Evolutionary conservation across 2,888 invertebrate genomes (phyloP).

Genomic region (Rutpela maculata): DNA sequence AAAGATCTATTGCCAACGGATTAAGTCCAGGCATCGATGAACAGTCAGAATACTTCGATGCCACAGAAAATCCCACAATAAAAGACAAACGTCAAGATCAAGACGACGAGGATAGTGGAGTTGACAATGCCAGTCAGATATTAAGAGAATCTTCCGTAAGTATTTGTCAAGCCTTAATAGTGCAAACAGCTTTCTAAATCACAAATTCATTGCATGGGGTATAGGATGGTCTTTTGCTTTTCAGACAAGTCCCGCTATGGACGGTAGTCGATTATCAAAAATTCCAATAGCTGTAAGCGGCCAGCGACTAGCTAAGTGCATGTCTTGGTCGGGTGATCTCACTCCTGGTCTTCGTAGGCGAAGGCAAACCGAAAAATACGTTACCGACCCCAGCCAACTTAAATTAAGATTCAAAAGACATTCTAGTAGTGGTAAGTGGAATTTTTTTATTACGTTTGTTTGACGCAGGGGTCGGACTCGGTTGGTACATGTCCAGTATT

Average conservation of each 20-base stretch:
- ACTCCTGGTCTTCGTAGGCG: slow-evolving; percentile 86
- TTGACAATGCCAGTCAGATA: slow-evolving; percentile 73
- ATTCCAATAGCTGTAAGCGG: slow-evolving; percentile 80
- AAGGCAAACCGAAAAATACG: slow-evolving; percentile 88
- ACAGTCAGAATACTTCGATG: slow-evolving; percentile 87
- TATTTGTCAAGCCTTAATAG: slow-evolving; percentile 29
- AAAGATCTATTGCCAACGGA: slow-evolving; percentile 72
- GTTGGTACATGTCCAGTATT: neutral
- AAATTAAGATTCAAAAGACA: slow-evolving; percentile 87
- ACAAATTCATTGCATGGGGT: neutral
- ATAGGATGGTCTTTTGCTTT: slow-evolving; percentile 42
- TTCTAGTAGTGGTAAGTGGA: slow-evolving; percentile 66
- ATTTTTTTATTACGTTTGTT: neutral
- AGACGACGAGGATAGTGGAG: slow-evolving; percentile 73
- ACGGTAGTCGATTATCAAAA: slow-evolving; percentile 76
- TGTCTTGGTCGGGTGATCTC: slow-evolving; percentile 80
- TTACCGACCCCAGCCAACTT: slow-evolving; percentile 88
- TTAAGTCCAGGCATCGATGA: slow-evolving; percentile 82
- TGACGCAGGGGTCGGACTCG: slow-evolving; percentile 1
- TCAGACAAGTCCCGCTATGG: slow-evolving; percentile 70
- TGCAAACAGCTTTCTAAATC: neutral
- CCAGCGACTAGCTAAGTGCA: slow-evolving; percentile 81
- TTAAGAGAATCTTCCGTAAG: slow-evolving; percentile 71
- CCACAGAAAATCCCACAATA: slow-evolving; percentile 79
- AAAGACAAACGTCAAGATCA: slow-evolving; percentile 71